Evolutionary conservation across 2,797 vertebrate genomes (phyloP).

Genomic region (Alcedo atthis): DNA sequence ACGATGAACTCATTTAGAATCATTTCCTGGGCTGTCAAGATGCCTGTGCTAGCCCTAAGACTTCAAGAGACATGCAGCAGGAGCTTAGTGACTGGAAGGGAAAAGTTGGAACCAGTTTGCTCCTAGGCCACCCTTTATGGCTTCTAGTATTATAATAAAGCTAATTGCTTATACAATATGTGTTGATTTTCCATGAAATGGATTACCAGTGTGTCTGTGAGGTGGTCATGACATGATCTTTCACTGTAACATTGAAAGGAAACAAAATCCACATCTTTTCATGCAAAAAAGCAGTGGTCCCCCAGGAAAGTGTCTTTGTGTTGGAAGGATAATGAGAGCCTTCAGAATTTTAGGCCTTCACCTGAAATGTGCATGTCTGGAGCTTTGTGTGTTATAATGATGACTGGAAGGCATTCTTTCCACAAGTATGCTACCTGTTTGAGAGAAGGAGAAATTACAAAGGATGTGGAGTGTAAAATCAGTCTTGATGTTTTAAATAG

Average conservation of each 20-base stretch:
- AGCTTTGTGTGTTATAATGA: conserved; percentile 38
- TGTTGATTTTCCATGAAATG: background rate
- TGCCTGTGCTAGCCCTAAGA: background rate
- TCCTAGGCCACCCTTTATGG: background rate
- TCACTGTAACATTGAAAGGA: background rate
- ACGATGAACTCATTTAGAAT: background rate
- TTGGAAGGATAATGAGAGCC: conserved; percentile 5
- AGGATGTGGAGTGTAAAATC: conserved; percentile 23
- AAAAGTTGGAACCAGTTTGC: background rate
- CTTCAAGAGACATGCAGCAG: background rate
- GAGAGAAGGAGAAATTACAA: conserved; percentile 29
- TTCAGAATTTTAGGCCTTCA: conserved; percentile 22
- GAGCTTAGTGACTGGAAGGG: background rate
- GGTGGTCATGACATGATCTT: background rate
- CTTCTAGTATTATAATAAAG: background rate
- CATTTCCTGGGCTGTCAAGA: conserved; percentile 12
- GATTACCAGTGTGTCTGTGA: background rate
- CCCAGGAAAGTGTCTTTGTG: background rate
- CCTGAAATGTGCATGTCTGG: background rate
- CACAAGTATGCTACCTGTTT: background rate
- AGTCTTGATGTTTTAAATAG: conserved; percentile 36
- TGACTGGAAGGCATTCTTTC: conserved; percentile 26
- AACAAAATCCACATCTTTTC: background rate
- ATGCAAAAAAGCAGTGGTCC: background rate
- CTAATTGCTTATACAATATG: background rate